phyloP scores from a whole-genome alignment of 2,888 invertebrate genomes.

The Seladonia tumulorum region DNA sequence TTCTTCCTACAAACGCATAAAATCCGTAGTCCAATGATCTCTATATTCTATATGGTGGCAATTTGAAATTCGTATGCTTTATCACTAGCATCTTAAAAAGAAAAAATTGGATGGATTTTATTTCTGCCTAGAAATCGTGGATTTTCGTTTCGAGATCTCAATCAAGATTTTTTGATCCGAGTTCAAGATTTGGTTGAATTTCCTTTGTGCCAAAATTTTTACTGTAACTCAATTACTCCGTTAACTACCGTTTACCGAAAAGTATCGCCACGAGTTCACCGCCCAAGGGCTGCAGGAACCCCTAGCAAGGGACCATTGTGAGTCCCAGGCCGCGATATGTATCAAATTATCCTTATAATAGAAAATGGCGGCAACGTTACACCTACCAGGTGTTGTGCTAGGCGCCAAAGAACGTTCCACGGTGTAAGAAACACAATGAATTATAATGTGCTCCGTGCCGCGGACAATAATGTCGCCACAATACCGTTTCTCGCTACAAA shows the following conservation, averaged over 20 bases:
- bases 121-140: not conserved
- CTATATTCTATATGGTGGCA: not conserved
- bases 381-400: constrained; percentile 83
- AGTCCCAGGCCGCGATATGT: constrained; percentile 79
- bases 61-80: not conserved
- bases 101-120: not conserved
- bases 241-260: constrained; percentile 25
- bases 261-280: constrained; percentile 43
- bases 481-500: constrained; percentile 77
- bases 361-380: constrained; percentile 84
- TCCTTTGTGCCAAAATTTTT: not conserved
- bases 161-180: too few species aligned
- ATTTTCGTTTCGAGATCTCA: too few species aligned
- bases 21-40: not conserved
- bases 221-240: constrained; percentile 33
- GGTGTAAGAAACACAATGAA: constrained; percentile 77
- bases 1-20: too few species aligned
- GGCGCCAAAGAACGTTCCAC: constrained; percentile 68
- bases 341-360: constrained; percentile 84
- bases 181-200: not conserved
- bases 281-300: constrained; percentile 30
- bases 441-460: constrained; percentile 78
- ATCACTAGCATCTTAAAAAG: not conserved
- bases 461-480: constrained; percentile 80
- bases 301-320: constrained; percentile 57